Percentiles rank a stretch among this genome's conserved stretches.
Conservation (phyloP, 2,797 vertebrate genomes). For the Pseudochirops corinnae region DNA sequence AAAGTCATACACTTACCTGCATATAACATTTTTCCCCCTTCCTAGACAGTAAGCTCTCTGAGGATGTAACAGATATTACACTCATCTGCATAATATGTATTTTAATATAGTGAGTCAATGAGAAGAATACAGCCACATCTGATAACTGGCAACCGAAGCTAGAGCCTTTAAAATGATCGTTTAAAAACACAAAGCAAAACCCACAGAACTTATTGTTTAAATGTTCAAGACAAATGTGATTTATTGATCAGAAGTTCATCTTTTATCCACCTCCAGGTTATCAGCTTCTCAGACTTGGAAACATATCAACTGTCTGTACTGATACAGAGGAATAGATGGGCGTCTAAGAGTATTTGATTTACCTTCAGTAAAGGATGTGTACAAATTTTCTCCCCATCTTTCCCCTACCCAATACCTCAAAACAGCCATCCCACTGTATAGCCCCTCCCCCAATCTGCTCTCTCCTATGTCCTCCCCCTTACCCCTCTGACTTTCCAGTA, state of each 20-base stretch:
- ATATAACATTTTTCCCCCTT: background rate
- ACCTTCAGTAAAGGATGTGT: conserved; percentile 10
- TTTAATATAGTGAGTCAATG: background rate
- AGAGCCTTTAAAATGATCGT: background rate
- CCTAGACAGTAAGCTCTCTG: background rate
- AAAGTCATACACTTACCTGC: background rate
- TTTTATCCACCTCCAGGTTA: conserved; percentile 79
- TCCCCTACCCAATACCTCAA: too few species aligned
- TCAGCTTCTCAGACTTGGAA: conserved; percentile 80
- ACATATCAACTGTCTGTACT: conserved; percentile 56
- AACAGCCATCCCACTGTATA: too few species aligned
- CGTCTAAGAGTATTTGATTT: conserved; percentile 68
- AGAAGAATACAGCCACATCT: conserved; percentile 32
- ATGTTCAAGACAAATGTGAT: background rate
- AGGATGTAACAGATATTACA: background rate
- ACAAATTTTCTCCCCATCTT: too few species aligned
- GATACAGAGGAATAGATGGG: conserved; percentile 71
- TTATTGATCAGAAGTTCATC: conserved; percentile 74
- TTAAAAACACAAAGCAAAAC: conserved; percentile 66
- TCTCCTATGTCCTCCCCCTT: too few species aligned
- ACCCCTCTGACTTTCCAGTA: too few species aligned
- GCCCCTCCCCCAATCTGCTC: too few species aligned
- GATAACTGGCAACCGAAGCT: conserved; percentile 61
- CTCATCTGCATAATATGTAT: background rate
- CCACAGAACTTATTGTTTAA: conserved; percentile 62